Evolutionary conservation across 2,888 invertebrate genomes (phyloP), one percentile per base, ranked within the genome.

Genomic region (Antheraea assamensis): DNA sequence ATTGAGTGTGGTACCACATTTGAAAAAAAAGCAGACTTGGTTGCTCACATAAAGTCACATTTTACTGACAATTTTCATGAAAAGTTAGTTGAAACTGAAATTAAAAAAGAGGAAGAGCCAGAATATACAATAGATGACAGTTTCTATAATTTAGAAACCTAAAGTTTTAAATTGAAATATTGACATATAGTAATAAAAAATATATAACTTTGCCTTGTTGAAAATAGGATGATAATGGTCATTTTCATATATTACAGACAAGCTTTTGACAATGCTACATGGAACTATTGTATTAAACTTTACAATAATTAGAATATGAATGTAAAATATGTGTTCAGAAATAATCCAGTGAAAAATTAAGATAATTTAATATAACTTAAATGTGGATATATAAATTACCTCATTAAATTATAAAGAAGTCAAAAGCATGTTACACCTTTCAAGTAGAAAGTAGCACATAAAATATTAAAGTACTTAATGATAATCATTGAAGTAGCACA

Each of bases 1-100:
- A 93, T 95, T 78, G 95, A 96, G 79, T 97, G 97, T 86, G 94
- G 95, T 74, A 94, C 95, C 71, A 95, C 95, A 49, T 96, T 96
- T 88, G 95, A 95, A 77, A 93, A 95, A 79, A 95, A 95, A 85
- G 94, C 95, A 76, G 95, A 95, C 78, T 86, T 96, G 80, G 93
- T 95, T 72, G 95, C 95, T 74, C 96, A 96, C 80, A 94, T 96
- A 81, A 96, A 95, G 79, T 95, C 95, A 5, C 96, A 96, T 85
- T 95, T 95, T 78, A 88, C 88, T 76, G 95, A 95, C 79, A 92
- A 92, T 80, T 92, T 87, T 87, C 93, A 94, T 83, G 92, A 93
- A 24, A 93, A 93, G 83, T 80, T 86, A 73, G 74, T 85, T 74
- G 87, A 87, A 76, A 79, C 83, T 77, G 89, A 90, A 82, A 92